A percentile compares a stretch with the other conserved stretches of the same genome.
Evolutionary conservation across 2,113 vertebrate species (phyloP).

Genomic region (Labeo catla): DNA sequence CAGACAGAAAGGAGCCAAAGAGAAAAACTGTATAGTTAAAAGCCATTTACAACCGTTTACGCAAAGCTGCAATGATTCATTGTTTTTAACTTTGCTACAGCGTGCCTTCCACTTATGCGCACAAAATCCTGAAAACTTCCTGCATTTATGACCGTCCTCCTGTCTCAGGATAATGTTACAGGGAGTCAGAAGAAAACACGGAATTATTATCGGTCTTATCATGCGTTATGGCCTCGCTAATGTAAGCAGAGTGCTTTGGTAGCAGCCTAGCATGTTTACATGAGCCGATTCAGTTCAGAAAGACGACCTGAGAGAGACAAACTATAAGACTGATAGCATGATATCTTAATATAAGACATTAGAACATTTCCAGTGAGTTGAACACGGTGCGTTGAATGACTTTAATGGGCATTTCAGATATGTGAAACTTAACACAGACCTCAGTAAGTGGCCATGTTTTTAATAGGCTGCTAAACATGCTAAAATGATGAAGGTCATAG

Average conservation of each 20-base stretch:
- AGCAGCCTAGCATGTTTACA: constrained; percentile 41
- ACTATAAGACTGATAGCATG: neutral
- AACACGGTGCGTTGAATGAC: neutral
- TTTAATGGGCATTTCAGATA: neutral
- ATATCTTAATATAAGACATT: constrained; percentile 42
- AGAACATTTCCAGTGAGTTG: neutral
- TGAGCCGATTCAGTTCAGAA: constrained; percentile 16
- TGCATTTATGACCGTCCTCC: constrained; percentile 41
- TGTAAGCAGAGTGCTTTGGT: constrained; percentile 58
- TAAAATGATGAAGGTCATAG: neutral
- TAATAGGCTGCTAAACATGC: neutral
- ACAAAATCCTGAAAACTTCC: neutral
- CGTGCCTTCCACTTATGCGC: neutral
- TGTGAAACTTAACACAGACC: neutral
- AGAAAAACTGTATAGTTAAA: neutral
- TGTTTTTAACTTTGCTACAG: neutral
- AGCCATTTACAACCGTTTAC: constrained; percentile 25
- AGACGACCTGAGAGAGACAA: constrained; percentile 34
- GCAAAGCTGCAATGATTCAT: neutral
- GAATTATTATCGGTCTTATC: constrained; percentile 41
- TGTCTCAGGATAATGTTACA: constrained; percentile 43
- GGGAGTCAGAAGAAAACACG: neutral
- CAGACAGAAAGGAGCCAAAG: constrained; percentile 3
- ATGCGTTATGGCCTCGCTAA: constrained; percentile 38
- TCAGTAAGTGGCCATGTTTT: neutral